Conservation (phyloP, 64 coral and sea anemone species). For the Montipora sp. region DNA sequence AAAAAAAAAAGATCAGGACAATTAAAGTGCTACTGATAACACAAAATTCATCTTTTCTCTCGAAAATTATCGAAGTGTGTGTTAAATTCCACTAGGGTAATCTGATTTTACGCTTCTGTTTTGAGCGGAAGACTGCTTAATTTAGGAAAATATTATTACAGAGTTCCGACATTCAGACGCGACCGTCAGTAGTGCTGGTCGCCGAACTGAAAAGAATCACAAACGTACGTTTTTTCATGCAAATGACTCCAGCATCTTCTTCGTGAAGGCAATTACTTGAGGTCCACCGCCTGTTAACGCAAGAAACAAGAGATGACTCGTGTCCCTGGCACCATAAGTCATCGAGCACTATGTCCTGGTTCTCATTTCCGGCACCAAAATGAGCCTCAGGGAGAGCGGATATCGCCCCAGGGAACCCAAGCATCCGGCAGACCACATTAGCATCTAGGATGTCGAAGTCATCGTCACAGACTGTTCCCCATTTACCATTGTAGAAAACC, state of each 20-base stretch:
- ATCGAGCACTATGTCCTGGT: constrained; percentile 43
- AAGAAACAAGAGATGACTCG: constrained; percentile 30
- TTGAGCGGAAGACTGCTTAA: no score
- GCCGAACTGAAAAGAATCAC: no score
- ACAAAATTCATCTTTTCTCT: no score
- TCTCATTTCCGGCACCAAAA: constrained; percentile 36
- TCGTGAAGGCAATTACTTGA: constrained; percentile 39
- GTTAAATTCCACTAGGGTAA: no score
- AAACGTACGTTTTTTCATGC: constrained; percentile 15
- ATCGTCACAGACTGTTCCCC: constrained; percentile 74
- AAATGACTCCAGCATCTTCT: constrained; percentile 44
- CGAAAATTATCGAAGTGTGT: no score
- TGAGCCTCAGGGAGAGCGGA: not conserved
- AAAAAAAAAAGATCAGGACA: no score
- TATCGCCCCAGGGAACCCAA: constrained; percentile 54
- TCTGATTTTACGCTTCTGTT: no score
- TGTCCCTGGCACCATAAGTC: constrained; percentile 54
- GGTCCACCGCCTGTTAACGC: constrained; percentile 42
- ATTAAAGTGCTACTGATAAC: no score
- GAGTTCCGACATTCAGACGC: no score
- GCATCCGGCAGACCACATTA: constrained; percentile 63
- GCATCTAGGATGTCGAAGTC: constrained; percentile 52
- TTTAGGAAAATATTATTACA: no score
- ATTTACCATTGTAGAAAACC: constrained; percentile 55
- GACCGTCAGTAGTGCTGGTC: no score